phyloP scores from a whole-genome alignment of 2,113 vertebrate genomes.

The Rhynchomys soricoides region DNA sequence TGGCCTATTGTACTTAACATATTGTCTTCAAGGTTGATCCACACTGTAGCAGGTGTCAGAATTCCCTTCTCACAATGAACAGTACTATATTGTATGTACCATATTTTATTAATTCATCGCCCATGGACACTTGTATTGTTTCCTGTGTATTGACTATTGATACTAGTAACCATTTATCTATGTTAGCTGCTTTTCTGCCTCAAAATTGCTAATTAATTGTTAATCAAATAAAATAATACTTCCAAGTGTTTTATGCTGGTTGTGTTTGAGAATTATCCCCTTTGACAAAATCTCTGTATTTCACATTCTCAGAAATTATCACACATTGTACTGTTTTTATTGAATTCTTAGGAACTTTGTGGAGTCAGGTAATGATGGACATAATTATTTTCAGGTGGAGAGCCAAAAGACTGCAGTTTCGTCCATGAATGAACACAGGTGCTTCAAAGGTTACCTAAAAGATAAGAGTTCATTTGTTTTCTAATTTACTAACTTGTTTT shows the following conservation, averaged over 20 bases:
- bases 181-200: neutral
- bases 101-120: neutral
- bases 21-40: neutral
- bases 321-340: neutral
- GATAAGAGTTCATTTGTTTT: neutral
- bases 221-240: slow-evolving; percentile 22
- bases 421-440: neutral
- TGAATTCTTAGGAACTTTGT: neutral
- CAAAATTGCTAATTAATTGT: neutral
- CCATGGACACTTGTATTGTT: neutral
- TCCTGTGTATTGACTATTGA: neutral
- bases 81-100: neutral
- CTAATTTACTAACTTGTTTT: slow-evolving; percentile 9
- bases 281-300: neutral
- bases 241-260: neutral
- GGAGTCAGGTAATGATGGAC: neutral
- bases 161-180: slow-evolving; percentile 17
- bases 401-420: neutral
- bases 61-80: neutral
- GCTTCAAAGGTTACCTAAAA: neutral
- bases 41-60: neutral
- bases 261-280: neutral
- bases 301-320: slow-evolving; percentile 21
- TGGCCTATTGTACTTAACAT: neutral
- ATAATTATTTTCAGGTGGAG: neutral